Evolutionary conservation across 2,888 invertebrate genomes (phyloP), one percentile per base, ranked within the genome.

Genomic region (Nomada goodeniana): DNA sequence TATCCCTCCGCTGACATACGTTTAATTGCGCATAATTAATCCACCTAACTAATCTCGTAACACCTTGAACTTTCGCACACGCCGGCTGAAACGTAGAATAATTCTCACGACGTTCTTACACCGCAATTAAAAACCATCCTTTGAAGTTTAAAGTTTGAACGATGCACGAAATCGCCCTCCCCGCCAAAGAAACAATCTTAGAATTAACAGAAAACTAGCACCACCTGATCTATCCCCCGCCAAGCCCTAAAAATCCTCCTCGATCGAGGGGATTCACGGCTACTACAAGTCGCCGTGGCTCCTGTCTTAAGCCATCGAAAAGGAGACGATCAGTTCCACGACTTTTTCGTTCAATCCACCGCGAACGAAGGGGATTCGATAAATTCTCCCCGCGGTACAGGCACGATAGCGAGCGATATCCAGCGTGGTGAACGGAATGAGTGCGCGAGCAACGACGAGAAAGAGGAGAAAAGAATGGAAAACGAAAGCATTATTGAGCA

Each of bases 401-500:
- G 74, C 76, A 76, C 61, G 68, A 36, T 74, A 29, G 52, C 47
- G 75, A 44, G 64, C 76, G 80, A 80, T 82, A 77, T 68, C 72
- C 76, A 73, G 47, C 65, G 44, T 13, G 55, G 50, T 36, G 67
- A 57, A 29, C 3, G 18, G 23, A 75, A 63, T 20, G 52, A 60
- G 36, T 26, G 11, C 36, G 36, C 36, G 36, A 36, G 36, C 36
- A 52, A 71, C 60, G 36, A n/a, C 29, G 65, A 47, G 42, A 29
- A 47, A 52, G 44, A 53, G 60, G 59, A 55, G 69, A 53, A 47
- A 71, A 71, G 76, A 76, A 71, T 64, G 64, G 76, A 81, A 83
- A 79, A 77, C 71, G 79, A 84, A 77, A 85, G 85, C 84, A 86
- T 87, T 89, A 86, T 88, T 85, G 86, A 88, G 81, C 83, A 69